A percentile compares a stretch with the other conserved stretches of the same genome.
These are phyloP conservation scores for Heterocephalus glaber DNA, from an alignment of 2,113 vertebrate genomes.

Conservation along the genomic window DNA sequence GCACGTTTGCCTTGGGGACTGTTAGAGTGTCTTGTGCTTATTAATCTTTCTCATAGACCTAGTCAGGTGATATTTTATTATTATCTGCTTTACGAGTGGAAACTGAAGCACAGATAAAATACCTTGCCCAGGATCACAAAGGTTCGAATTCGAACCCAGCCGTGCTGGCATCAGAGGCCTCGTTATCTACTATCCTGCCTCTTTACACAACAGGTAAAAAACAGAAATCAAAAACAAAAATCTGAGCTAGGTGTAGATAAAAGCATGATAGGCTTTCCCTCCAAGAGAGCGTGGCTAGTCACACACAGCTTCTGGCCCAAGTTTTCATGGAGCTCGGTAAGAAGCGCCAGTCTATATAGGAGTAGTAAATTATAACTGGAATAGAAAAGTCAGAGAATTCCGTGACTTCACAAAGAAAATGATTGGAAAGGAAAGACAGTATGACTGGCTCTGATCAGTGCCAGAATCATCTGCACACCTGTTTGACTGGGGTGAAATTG, in stretches of 20 bases:
- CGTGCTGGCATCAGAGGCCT: neutral
- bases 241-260: neutral
- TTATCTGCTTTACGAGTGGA: neutral
- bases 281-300: neutral
- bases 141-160: neutral
- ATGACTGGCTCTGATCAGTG: neutral
- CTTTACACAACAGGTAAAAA: neutral
- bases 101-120: neutral
- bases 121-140: neutral
- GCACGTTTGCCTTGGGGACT: neutral
- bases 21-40: neutral
- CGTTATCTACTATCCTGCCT: neutral
- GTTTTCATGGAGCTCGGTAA: neutral
- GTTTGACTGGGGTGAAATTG: neutral
- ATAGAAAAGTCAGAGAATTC: neutral
- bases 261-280: neutral
- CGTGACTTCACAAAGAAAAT: neutral
- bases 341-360: neutral
- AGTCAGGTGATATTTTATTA: fast-evolving
- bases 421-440: neutral
- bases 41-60: fast-evolving
- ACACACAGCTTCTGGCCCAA: neutral
- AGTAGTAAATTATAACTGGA: neutral
- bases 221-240: neutral
- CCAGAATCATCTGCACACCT: neutral